Evolutionary conservation across 2,113 vertebrate species (phyloP).

Genomic region (Merops nubicus): DNA sequence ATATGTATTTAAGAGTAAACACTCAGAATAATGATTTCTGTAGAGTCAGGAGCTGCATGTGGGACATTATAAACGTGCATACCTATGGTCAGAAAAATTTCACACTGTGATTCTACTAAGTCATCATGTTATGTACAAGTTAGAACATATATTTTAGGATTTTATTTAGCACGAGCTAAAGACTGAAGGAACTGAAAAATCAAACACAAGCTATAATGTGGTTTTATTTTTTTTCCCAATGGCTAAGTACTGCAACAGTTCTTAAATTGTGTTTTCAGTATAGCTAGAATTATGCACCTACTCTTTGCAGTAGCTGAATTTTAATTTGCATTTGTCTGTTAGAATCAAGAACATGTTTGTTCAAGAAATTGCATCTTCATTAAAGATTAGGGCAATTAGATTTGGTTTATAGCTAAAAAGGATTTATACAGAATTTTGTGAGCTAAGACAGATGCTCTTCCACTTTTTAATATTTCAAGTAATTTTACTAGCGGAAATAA

Average conservation of each 20-base stretch:
- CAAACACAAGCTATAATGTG: background rate
- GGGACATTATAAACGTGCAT: background rate
- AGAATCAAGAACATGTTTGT: background rate
- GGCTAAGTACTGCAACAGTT: background rate
- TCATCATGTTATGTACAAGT: background rate
- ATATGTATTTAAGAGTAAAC: background rate
- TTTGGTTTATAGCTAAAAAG: background rate
- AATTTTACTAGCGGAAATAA: background rate
- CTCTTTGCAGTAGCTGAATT: background rate
- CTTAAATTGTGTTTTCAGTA: background rate
- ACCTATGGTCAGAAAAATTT: background rate
- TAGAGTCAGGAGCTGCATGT: background rate
- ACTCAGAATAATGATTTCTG: background rate
- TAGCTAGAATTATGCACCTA: background rate
- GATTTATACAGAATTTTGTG: background rate
- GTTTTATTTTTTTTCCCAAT: background rate
- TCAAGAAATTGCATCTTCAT: background rate
- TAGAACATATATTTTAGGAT: background rate
- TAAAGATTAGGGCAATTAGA: background rate
- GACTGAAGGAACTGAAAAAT: background rate
- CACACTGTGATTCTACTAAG: background rate
- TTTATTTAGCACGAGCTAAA: background rate
- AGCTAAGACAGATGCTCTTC: background rate
- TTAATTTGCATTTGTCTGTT: background rate
- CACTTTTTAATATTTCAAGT: background rate